These are phyloP conservation scores for Hydrolagus colliei DNA, from an alignment of 2,797 vertebrate genomes.

Conservation along the genomic window DNA sequence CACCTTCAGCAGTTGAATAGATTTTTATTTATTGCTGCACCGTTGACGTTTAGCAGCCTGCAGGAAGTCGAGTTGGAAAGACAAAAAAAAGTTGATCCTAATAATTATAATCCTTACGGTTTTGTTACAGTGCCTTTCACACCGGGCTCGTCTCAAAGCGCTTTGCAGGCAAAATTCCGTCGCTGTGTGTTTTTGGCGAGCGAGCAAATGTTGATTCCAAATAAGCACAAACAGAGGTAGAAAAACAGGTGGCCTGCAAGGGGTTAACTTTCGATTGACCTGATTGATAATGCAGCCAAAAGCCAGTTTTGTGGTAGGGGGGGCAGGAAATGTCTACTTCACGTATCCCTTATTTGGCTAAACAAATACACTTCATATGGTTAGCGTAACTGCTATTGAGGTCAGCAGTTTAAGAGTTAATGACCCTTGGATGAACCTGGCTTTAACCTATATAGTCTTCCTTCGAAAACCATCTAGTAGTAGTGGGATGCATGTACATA, in stretches of 20 bases:
- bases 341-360: neutral
- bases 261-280: neutral
- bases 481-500: neutral
- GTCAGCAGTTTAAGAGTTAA: slow-evolving; percentile 1
- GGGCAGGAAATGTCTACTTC: neutral
- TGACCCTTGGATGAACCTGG: neutral
- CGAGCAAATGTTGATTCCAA: too few species aligned
- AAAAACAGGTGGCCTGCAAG: too few species aligned
- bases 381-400: neutral
- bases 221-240: too few species aligned
- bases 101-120: neutral
- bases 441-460: neutral
- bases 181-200: too few species aligned
- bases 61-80: neutral
- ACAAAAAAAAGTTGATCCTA: neutral
- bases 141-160: too few species aligned
- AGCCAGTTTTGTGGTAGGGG: neutral
- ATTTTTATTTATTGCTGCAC: neutral
- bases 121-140: neutral
- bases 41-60: neutral
- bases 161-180: too few species aligned
- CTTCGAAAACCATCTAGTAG: neutral
- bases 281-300: neutral
- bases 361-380: neutral
- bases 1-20: too few species aligned